Conservation (phyloP, 2,113 vertebrate species). For the Cyphotilapia sp. region DNA sequence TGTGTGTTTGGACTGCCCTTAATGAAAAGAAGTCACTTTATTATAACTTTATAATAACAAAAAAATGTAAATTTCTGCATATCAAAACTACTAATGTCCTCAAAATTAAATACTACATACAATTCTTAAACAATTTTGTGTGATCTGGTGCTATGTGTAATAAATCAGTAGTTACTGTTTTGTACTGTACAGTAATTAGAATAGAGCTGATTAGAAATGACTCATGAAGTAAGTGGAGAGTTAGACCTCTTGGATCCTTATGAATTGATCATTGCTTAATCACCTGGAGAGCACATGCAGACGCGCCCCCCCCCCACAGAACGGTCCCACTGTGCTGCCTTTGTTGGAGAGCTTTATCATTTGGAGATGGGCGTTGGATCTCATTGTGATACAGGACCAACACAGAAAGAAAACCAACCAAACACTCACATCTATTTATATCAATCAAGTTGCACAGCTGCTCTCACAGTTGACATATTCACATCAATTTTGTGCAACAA, state of each 20-base stretch:
- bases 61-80: not conserved
- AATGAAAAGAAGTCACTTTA: not conserved
- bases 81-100: not conserved
- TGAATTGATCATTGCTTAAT: not conserved
- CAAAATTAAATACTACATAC: not conserved
- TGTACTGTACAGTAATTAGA: not conserved
- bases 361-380: not conserved
- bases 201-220: not conserved
- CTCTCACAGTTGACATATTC: constrained; percentile 8
- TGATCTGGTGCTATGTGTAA: not conserved
- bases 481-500: constrained; percentile 3
- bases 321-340: not conserved
- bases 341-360: not conserved
- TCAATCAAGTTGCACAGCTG: constrained; percentile 36
- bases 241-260: not conserved
- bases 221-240: too few relatives aligned
- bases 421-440: not conserved
- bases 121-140: not conserved
- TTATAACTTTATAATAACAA: not conserved
- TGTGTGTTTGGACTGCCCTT: not conserved
- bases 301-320: not conserved
- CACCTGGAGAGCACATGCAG: not conserved
- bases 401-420: not conserved
- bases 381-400: not conserved
- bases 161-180: not conserved